Evolutionary conservation across 2,797 vertebrate species (phyloP), one percentile per base, ranked within the genome.

Genomic region (Enteromius fasciolatus): DNA sequence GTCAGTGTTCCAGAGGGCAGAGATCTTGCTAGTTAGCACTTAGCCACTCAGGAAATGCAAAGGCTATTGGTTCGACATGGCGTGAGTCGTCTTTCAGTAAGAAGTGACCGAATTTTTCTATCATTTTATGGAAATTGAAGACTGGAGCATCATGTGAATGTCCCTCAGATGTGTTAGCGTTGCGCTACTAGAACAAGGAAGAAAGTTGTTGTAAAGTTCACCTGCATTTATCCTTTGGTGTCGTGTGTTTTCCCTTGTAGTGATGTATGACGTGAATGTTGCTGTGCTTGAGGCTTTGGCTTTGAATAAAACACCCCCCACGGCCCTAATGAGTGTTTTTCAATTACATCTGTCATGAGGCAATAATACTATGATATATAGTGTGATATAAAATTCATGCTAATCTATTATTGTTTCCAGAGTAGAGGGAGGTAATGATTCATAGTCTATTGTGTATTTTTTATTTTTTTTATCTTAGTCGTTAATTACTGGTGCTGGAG

Each of bases 251-350:
- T 85, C 39, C 72, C 75, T 41, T 64, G 57, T 66, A 76, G 76
- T 85, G 85, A 86, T 59, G 81, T 73, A 86, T 85, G 81, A 86
- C 52, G 25, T 68, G 85, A 84, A 81, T 74, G 23, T 76, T 84
- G 75, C 78, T 76, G 48, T 80, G 83, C 74, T 76, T 82, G 81
- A 85, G 85, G 85, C 81, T 86, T 76, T 84, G 81, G 64, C 80
- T 96, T 96, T 93, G 96, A 97, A 96, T 96, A 96, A 96, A 95
- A 96, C 94, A 95, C 90, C 92, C 94, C 96, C 94, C 96, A 92
- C 91, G 94, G 94, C 96, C 95, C 94, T 96, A 98, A 99, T 99
- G 98, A 99, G 96, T 97, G 96, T 97, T 98, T 99, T 98, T 99
- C 97, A 99, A 99, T 99, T 99, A 99, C 95, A 96, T 96, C 96